phyloP scores from a whole-genome alignment of 2,113 vertebrate genomes.

The Bucco capensis region DNA sequence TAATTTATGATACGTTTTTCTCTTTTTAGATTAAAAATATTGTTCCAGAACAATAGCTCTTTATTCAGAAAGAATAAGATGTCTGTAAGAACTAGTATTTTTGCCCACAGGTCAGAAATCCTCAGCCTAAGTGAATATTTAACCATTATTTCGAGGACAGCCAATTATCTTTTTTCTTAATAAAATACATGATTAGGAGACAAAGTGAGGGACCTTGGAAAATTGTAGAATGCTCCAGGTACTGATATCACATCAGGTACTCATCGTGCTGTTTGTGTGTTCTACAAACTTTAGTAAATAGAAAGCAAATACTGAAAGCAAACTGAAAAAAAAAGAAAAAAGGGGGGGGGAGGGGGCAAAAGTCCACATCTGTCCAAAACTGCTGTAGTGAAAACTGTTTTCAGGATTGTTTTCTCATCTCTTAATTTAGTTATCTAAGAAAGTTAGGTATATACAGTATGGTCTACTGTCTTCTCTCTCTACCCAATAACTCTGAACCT shows the following conservation, averaged over 20 bases:
- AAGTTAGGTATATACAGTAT: neutral
- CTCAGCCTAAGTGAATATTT: slow-evolving; percentile 34
- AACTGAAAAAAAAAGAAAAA: neutral
- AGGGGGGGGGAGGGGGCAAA: accelerated
- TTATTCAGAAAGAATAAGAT: neutral
- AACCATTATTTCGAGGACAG: slow-evolving; percentile 14
- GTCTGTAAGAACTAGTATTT: neutral
- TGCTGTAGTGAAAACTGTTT: neutral
- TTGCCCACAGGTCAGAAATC: slow-evolving; percentile 12
- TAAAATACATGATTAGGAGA: neutral
- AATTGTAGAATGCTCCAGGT: neutral
- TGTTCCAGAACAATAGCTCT: neutral
- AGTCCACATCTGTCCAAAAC: neutral
- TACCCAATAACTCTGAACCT: neutral
- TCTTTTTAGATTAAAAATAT: neutral
- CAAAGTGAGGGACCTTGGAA: neutral
- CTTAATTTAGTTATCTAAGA: neutral
- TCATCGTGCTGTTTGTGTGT: neutral
- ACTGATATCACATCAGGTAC: neutral
- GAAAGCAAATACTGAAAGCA: neutral
- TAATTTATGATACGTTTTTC: neutral
- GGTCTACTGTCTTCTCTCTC: neutral
- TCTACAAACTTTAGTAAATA: neutral
- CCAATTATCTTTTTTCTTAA: neutral
- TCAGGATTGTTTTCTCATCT: neutral